phyloP scores from a whole-genome alignment of 2,113 vertebrate species.

The Sporophila hypoxantha region DNA sequence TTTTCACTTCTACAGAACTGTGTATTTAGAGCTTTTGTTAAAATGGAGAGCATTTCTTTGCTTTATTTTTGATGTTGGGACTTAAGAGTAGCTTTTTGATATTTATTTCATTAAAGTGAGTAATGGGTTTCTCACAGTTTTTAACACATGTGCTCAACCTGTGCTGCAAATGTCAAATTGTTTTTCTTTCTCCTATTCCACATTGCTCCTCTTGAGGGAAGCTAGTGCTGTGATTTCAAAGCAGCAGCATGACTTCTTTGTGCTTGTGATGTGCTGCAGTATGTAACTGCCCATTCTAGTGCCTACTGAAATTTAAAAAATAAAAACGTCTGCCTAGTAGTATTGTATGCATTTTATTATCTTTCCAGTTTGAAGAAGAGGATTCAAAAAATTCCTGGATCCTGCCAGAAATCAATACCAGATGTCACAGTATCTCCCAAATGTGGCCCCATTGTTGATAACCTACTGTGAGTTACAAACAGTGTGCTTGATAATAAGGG shows the following conservation, averaged over 20 bases:
- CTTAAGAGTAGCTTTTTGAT: neutral
- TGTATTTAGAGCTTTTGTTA: neutral
- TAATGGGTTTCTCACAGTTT: neutral
- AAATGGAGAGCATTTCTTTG: neutral
- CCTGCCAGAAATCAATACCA: conserved; percentile 22
- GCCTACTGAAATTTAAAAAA: neutral
- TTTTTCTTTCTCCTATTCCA: neutral
- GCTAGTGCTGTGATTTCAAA: neutral
- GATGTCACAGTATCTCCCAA: neutral
- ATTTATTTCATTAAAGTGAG: neutral
- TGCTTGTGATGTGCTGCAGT: neutral
- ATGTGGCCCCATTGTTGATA: neutral
- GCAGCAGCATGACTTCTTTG: neutral
- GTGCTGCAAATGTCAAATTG: neutral
- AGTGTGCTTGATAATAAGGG: neutral
- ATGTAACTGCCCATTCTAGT: neutral
- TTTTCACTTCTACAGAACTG: neutral
- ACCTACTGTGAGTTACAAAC: conserved; percentile 17
- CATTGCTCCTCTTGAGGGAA: neutral
- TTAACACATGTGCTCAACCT: neutral
- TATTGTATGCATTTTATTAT: neutral
- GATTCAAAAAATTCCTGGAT: neutral
- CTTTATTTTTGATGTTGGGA: neutral
- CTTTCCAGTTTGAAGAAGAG: neutral
- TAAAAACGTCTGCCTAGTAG: neutral